Conservation (phyloP, 2,888 invertebrate species). For the Neoascia interrupta region DNA sequence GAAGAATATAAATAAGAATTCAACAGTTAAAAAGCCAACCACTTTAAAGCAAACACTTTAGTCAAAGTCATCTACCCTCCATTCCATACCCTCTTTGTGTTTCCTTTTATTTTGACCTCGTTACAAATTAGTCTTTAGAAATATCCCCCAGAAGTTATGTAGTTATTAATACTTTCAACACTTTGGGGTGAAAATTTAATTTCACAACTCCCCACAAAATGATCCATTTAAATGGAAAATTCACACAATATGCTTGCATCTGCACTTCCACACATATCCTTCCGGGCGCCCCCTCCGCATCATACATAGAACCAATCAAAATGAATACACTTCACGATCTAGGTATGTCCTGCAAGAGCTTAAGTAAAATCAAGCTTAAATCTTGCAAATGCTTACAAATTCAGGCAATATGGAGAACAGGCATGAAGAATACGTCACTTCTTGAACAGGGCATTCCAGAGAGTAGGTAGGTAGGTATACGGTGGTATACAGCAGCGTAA, state of each 20-base stretch:
- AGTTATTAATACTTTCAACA: too few species aligned
- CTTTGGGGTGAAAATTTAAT: neutral
- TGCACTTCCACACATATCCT: neutral
- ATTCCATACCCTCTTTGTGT: too few species aligned
- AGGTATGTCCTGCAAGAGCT: conserved; percentile 24
- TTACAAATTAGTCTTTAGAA: too few species aligned
- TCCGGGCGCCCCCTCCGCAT: neutral
- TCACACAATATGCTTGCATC: neutral
- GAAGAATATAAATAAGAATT: too few species aligned
- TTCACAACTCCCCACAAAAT: neutral
- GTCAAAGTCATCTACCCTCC: too few species aligned
- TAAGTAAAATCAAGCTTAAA: conserved; percentile 46
- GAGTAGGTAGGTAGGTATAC: neutral
- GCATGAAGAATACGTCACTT: conserved; percentile 50
- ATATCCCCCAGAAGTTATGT: conserved; percentile 27
- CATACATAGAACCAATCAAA: neutral
- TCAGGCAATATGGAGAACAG: conserved; percentile 28
- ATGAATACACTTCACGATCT: too few species aligned
- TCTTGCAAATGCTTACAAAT: conserved; percentile 37
- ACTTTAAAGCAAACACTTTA: too few species aligned
- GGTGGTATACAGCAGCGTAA: too few species aligned
- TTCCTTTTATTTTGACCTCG: too few species aligned
- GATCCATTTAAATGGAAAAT: conserved; percentile 13
- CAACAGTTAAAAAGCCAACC: too few species aligned
- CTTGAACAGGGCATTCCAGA: conserved; percentile 7